Evolutionary conservation across 2,113 vertebrate genomes (phyloP).

Genomic region (Hipposideros armiger): DNA sequence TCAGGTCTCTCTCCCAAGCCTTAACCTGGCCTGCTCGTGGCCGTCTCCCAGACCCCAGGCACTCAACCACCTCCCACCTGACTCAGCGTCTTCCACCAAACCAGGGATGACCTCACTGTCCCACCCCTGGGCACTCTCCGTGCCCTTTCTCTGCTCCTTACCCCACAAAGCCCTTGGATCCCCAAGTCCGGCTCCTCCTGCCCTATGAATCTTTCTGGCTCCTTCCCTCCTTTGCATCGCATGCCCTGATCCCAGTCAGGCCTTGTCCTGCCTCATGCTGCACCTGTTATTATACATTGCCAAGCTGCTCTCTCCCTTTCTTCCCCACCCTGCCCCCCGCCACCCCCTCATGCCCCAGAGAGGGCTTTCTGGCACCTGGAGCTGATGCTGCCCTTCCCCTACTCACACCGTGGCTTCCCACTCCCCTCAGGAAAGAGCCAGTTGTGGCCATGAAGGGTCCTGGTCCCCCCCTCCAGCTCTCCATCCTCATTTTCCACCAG

Average conservation of each 20-base stretch:
- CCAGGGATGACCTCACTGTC: rapidly evolving
- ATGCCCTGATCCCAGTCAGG: neutral
- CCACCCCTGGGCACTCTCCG: neutral
- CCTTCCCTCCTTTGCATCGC: neutral
- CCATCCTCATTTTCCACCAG: neutral
- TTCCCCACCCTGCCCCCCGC: neutral
- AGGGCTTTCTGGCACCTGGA: neutral
- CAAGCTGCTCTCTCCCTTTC: neutral
- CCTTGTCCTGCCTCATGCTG: neutral
- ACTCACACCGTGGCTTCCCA: neutral
- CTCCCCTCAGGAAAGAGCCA: neutral
- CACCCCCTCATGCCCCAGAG: neutral
- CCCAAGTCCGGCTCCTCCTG: neutral
- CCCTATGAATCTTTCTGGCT: neutral
- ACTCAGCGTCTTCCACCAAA: neutral
- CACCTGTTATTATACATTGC: neutral
- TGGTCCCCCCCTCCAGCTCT: neutral
- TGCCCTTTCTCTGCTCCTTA: neutral
- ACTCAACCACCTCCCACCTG: neutral
- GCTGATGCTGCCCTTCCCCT: neutral
- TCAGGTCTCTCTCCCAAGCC: neutral
- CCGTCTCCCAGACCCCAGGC: neutral
- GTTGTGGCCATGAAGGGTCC: neutral
- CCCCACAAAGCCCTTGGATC: neutral
- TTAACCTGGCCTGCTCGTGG: neutral